Conservation (phyloP, 2,888 invertebrate genomes). For the Agrilus mali region DNA sequence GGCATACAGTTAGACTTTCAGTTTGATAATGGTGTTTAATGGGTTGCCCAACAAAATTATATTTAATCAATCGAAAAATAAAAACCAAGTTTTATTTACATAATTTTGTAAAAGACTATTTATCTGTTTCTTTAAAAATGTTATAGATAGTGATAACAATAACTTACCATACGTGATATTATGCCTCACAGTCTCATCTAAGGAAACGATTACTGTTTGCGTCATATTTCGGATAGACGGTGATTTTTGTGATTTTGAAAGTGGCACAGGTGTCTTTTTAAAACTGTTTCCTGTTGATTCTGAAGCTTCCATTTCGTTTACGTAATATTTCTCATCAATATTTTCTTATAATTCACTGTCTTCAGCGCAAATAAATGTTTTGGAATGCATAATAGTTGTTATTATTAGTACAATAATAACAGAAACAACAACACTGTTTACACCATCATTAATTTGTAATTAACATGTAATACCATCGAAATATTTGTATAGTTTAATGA, state of each 20-base stretch:
- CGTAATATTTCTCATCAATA: constrained; percentile 17
- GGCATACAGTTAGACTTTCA: too few species aligned
- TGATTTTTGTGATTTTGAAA: constrained; percentile 31
- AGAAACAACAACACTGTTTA: not conserved
- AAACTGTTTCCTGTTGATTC: constrained; percentile 19
- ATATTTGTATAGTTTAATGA: too few species aligned
- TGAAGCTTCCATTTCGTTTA: constrained; percentile 15
- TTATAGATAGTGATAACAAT: not conserved
- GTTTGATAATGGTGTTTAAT: too few species aligned
- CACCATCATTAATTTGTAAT: constrained; percentile 3
- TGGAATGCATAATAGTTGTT: too few species aligned
- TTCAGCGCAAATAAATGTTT: too few species aligned
- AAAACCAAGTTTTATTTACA: not conserved
- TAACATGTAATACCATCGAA: too few species aligned
- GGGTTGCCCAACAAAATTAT: too few species aligned
- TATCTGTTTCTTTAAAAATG: too few species aligned
- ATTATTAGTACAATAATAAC: too few species aligned
- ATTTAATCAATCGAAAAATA: not conserved
- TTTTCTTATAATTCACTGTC: constrained; percentile 4
- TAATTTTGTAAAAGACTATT: not conserved
- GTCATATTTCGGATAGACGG: constrained; percentile 32
- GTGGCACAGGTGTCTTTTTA: constrained; percentile 30
- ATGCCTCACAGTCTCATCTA: constrained; percentile 41
- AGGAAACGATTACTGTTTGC: constrained; percentile 32
- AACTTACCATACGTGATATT: constrained; percentile 43